Evolutionary conservation across 2,797 vertebrate genomes (phyloP).

Genomic region (Sibirionetta formosa): DNA sequence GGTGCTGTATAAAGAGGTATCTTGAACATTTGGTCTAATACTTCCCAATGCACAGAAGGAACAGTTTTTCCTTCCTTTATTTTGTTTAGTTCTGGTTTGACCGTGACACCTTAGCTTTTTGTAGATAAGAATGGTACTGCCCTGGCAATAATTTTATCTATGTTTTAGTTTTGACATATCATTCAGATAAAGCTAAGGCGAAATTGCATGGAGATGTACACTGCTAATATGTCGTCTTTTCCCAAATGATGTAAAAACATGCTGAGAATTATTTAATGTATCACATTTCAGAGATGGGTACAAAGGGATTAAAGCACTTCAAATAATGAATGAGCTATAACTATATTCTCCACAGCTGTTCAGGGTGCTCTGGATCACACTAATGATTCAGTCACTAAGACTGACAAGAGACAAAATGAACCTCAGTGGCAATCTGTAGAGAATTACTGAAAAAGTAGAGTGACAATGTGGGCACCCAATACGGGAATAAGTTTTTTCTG

Average conservation of each 20-base stretch:
- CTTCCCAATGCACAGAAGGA: neutral
- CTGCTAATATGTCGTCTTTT: conserved; percentile 36
- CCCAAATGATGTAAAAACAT: conserved; percentile 29
- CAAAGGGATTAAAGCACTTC: conserved; percentile 42
- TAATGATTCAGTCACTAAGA: conserved; percentile 37
- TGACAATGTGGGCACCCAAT: neutral
- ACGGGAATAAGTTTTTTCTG: neutral
- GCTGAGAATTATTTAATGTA: conserved; percentile 36
- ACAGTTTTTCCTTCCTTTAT: neutral
- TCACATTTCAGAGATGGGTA: conserved; percentile 28
- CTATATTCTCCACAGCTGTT: conserved; percentile 48
- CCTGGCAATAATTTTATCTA: neutral
- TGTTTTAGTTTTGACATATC: neutral
- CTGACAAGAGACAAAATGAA: conserved; percentile 1
- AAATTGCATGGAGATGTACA: neutral
- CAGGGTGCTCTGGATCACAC: conserved; percentile 23
- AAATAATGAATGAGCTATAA: conserved; percentile 46
- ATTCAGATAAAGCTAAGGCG: neutral
- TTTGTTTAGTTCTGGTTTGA: conserved; percentile 7
- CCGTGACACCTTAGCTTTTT: too few relatives aligned
- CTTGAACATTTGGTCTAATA: neutral
- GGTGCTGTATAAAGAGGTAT: neutral
- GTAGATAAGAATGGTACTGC: neutral
- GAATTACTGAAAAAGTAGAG: conserved; percentile 19
- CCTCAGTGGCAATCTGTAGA: conserved; percentile 19